Percentiles rank a stretch among this genome's conserved stretches.
Evolutionary conservation across 2,113 vertebrate genomes (phyloP).

Genomic region (Acrocephalus kingi): DNA sequence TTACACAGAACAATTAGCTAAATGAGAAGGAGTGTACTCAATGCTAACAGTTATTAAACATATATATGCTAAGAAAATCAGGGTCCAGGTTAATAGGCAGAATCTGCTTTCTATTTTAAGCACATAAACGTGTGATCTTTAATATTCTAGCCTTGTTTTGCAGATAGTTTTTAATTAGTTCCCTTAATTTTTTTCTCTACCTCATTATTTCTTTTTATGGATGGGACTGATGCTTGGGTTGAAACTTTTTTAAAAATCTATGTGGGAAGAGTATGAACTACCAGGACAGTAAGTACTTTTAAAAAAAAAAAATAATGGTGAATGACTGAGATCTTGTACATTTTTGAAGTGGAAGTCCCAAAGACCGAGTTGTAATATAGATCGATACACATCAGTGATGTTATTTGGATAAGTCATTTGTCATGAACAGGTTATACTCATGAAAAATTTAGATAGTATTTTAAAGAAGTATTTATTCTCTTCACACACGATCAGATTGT

Average conservation of each 20-base stretch:
- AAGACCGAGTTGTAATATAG: background rate
- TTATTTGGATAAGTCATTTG: background rate
- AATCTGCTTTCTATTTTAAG: background rate
- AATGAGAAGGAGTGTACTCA: background rate
- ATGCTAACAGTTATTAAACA: background rate
- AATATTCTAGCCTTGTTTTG: background rate
- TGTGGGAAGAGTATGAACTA: background rate
- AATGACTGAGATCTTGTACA: background rate
- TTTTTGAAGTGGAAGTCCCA: background rate
- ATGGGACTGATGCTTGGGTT: background rate
- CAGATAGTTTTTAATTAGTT: background rate
- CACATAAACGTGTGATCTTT: background rate
- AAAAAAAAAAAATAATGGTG: background rate
- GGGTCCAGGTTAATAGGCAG: background rate
- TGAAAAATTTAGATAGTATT: background rate
- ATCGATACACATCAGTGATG: background rate
- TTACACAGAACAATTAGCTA: background rate
- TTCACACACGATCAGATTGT: background rate
- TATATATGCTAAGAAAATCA: background rate
- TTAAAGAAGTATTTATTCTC: background rate
- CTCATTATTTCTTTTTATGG: background rate
- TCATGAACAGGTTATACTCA: background rate
- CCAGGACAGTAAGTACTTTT: background rate
- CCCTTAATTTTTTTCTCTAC: background rate
- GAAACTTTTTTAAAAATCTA: fast-evolving